Base-by-base conservation (phyloP, 2,888 invertebrate genomes). In the Schizaphis graminum region DNA sequence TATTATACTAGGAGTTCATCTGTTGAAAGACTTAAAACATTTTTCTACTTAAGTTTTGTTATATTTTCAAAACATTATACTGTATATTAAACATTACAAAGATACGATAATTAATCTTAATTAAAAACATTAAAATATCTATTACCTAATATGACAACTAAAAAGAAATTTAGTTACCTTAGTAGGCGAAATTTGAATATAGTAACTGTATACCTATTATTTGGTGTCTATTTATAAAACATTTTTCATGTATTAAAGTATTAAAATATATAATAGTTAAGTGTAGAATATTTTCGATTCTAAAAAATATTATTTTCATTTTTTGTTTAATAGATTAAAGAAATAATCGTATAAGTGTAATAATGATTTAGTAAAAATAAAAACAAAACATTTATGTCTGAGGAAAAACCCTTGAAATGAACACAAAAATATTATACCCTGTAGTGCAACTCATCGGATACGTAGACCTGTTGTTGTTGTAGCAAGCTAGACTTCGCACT, bases 11-110 rank as follows among this genome's bases (percentile, higher is more conserved):
- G 21, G 11, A 89, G 5, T 24, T 26, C 41, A 89, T 87, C 49
- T 53, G 10, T 24, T 26, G 26, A 89, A 56, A 24, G 44, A 28
- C 28, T 8, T 35, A 89, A 89, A 89, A 44, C 0, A 13, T 8
- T 3, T 41, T 16, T 10, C 41, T 47, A 10, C 7, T 61, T 49
- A 67, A n/a, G 21, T 90, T 47, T 4, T 44, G 56, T n/a, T 67
- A 35, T 16, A n/a, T 90, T 90, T 24, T 90, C 13, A 67, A 90
- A 67, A 47, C 67, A 47, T 90, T 21, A 89, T 41, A n/a, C n/a
- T 67, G 67, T 88, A 53, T 35, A 88, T 53, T 7, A 35, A 88
- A 88, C 53, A 35, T 24, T 24, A 77, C 7, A 77, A 21, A 35
- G 24, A 35, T 88, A 56, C 21, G 21, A 10, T 56, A 88, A 56